Conservation (phyloP, 2,888 invertebrate species). For the Ctenicera cuprea region DNA sequence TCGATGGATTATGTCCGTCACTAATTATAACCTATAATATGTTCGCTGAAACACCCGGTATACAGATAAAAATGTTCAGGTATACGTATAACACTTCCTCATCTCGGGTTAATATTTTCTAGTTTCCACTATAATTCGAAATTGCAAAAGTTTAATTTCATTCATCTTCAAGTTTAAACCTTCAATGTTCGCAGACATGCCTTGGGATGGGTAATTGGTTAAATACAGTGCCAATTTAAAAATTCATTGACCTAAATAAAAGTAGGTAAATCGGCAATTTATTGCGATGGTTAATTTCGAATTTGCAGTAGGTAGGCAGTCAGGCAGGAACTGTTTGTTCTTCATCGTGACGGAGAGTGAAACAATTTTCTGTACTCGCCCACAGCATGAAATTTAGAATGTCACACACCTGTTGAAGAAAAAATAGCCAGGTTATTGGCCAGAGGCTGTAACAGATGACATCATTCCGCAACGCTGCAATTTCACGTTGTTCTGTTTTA, state of each 20-base stretch:
- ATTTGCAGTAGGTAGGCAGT: not conserved
- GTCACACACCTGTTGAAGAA: slow-evolving; percentile 39
- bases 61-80: too few relatives aligned
- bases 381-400: slow-evolving; percentile 27
- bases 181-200: not conserved
- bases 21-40: too few relatives aligned
- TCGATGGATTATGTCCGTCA: too few relatives aligned
- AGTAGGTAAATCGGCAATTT: not conserved
- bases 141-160: too few relatives aligned
- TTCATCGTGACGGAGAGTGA: slow-evolving; percentile 1
- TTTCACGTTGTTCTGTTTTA: not conserved
- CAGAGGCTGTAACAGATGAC: slow-evolving; percentile 37
- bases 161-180: not conserved
- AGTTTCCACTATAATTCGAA: too few relatives aligned
- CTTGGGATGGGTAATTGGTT: too few relatives aligned
- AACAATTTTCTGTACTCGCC: slow-evolving; percentile 20
- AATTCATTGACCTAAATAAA: not conserved
- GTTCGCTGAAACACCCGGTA: too few relatives aligned
- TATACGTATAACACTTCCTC: too few relatives aligned
- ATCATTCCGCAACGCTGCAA: slow-evolving; percentile 32
- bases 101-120: too few relatives aligned
- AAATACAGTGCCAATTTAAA: too few relatives aligned
- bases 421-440: slow-evolving; percentile 38
- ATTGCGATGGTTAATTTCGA: not conserved
- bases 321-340: not conserved